Evolutionary conservation across 2,113 vertebrate species (phyloP).

Genomic region (Empidonax alnorum): DNA sequence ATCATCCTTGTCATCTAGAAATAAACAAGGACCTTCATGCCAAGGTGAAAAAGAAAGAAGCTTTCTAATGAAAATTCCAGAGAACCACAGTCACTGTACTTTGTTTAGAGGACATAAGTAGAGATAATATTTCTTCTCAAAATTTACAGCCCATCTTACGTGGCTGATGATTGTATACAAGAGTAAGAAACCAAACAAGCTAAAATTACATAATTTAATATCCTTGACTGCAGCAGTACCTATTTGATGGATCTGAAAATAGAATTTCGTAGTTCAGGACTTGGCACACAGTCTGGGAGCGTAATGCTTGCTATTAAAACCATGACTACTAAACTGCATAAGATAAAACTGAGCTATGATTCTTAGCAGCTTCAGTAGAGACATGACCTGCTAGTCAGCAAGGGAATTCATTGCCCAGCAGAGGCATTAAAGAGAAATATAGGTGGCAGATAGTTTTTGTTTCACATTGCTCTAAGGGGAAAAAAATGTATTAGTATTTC

Average conservation of each 20-base stretch:
- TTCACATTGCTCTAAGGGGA: neutral
- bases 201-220: neutral
- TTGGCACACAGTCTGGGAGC: neutral
- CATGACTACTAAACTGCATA: neutral
- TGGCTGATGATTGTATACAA: neutral
- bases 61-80: neutral
- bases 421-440: neutral
- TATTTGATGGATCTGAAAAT: conserved; percentile 6
- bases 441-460: neutral
- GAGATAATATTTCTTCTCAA: neutral
- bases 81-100: neutral
- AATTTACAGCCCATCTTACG: neutral
- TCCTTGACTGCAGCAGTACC: neutral
- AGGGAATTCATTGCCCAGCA: neutral
- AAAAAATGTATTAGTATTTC: neutral
- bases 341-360: neutral
- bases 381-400: neutral
- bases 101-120: neutral
- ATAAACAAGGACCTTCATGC: neutral
- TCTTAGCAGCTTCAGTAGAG: neutral
- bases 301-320: neutral
- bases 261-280: neutral
- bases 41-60: neutral
- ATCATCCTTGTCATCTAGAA: neutral
- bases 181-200: neutral